Conservation (phyloP, 1,140 invertebrate genomes). For the Dendroctonus ponderosae region DNA sequence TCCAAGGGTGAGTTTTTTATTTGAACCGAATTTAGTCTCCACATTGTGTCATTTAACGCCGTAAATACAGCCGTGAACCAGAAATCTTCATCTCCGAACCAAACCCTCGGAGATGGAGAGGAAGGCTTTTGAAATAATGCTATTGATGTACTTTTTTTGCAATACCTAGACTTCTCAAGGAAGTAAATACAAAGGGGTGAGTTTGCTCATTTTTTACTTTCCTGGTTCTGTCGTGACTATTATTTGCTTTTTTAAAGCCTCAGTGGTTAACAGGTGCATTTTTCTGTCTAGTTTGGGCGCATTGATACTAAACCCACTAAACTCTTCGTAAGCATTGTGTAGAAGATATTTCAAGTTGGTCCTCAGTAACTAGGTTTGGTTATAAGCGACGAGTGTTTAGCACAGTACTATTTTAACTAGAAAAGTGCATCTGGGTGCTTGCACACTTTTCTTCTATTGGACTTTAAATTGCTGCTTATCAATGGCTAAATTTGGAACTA, state of each 20-base stretch:
- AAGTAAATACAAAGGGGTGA: conserved; percentile 30
- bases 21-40: neutral
- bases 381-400: too few species aligned
- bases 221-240: neutral
- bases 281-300: conserved; percentile 5
- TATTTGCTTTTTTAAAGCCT: neutral
- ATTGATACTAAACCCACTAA: too few species aligned
- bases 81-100: neutral
- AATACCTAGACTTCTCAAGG: conserved; percentile 25
- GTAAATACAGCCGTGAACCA: neutral
- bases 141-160: conserved; percentile 8
- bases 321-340: too few species aligned
- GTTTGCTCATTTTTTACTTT: conserved; percentile 1
- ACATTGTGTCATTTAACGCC: neutral
- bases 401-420: too few species aligned
- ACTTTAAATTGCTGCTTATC: too few species aligned
- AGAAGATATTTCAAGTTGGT: too few species aligned
- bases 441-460: too few species aligned
- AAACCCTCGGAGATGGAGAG: too few species aligned
- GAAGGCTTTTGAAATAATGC: conserved; percentile 1
- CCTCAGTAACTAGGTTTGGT: too few species aligned
- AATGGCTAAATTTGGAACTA: too few species aligned
- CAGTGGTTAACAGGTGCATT: neutral
- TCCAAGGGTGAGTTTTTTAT: conserved; percentile 54
- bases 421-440: too few species aligned